phyloP scores from a whole-genome alignment of 1,140 invertebrate genomes.

The Metaphire vulgaris region DNA sequence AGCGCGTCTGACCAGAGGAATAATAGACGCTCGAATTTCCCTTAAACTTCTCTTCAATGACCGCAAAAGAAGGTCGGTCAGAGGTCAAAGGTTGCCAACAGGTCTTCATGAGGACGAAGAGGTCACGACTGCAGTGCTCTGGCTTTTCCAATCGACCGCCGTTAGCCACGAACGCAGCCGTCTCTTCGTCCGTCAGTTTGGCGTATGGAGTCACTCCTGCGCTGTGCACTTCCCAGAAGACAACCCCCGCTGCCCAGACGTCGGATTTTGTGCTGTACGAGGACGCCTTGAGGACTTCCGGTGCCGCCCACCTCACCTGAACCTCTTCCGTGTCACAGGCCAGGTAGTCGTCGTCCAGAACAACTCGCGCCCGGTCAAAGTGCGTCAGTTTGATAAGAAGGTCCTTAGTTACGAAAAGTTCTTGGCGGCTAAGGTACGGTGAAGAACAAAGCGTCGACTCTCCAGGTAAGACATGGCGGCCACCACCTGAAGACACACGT shows the following conservation, averaged over 20 bases:
- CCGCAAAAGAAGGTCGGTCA: constrained; percentile 21
- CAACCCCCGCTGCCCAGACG: constrained; percentile 96
- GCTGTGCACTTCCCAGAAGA: constrained; percentile 93
- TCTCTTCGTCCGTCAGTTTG: constrained; percentile 74
- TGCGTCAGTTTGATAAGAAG: constrained; percentile 25
- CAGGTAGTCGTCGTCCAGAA: constrained; percentile 26
- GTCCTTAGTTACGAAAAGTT: constrained; percentile 24
- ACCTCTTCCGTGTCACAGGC: constrained; percentile 55
- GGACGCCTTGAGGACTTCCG: constrained; percentile 90
- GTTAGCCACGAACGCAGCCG: constrained; percentile 20
- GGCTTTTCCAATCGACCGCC: constrained; percentile 27
- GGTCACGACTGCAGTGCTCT: constrained; percentile 10
- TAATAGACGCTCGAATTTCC: constrained; percentile 27
- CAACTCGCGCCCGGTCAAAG: constrained; percentile 23
- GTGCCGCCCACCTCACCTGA: constrained; percentile 96
- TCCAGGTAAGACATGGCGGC: constrained; percentile 26
- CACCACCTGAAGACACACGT: constrained; percentile 27
- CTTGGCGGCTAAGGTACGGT: constrained; percentile 24
- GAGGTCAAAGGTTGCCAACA: constrained; percentile 22
- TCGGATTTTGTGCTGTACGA: constrained; percentile 97
- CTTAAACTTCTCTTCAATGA: constrained; percentile 28
- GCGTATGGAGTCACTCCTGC: constrained; percentile 90
- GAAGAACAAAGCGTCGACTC: constrained; percentile 22
- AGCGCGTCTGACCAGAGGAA: background rate
- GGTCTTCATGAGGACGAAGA: constrained; percentile 26